phyloP scores from a whole-genome alignment of 2,797 vertebrate genomes.

The Lemur catta region DNA sequence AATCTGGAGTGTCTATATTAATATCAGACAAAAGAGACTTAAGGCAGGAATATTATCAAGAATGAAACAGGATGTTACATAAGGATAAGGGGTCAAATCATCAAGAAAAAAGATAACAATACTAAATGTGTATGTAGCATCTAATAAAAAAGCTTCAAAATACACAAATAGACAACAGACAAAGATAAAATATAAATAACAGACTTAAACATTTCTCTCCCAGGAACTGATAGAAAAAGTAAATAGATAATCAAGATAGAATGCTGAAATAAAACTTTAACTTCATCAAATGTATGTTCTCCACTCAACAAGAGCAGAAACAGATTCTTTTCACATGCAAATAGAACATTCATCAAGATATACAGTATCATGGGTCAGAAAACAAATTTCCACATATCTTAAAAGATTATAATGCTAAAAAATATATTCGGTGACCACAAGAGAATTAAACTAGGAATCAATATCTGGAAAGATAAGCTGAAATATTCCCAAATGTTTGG shows the following conservation, averaged over 20 bases:
- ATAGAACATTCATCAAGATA: not conserved
- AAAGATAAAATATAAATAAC: not conserved
- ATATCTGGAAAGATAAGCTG: not conserved
- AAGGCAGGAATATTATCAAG: not conserved
- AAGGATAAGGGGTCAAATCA: not conserved
- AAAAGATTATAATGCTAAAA: not conserved
- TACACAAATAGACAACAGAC: not conserved
- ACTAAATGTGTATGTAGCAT: not conserved
- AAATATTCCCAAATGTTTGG: not conserved
- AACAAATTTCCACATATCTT: not conserved
- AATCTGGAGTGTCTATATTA: not conserved
- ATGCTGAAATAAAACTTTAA: not conserved
- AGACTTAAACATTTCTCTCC: not conserved
- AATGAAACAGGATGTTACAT: not conserved
- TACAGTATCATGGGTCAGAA: not conserved
- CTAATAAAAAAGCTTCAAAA: not conserved
- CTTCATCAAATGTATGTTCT: not conserved
- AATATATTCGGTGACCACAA: not conserved
- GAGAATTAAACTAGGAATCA: not conserved
- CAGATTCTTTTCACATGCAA: not conserved
- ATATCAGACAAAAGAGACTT: not conserved
- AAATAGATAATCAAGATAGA: not conserved
- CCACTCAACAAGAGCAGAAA: conserved; percentile 12
- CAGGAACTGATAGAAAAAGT: not conserved
- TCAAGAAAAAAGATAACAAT: not conserved